Conservation (phyloP, 2,888 invertebrate genomes). For the Galerucella nymphaeae region DNA sequence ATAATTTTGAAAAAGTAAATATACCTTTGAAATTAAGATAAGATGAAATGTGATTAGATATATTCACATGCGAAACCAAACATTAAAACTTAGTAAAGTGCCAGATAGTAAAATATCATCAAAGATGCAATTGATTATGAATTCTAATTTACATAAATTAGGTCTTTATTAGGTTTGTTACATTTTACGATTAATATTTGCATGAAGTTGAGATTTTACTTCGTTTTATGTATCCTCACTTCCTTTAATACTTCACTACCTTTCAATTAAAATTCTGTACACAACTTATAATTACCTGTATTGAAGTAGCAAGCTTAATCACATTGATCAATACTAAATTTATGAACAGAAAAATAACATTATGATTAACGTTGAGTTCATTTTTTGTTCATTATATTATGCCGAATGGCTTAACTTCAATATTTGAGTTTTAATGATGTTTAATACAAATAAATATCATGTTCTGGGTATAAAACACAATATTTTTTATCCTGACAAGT, state of each 20-base stretch:
- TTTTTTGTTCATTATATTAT: neutral
- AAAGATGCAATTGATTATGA: conserved; percentile 4
- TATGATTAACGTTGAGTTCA: neutral
- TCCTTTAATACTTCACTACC: conserved; percentile 7
- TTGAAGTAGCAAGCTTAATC: neutral
- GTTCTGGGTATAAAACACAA: too few relatives aligned
- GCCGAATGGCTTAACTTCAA: neutral
- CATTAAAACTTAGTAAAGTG: conserved; percentile 7
- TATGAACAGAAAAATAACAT: neutral
- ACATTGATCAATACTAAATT: neutral
- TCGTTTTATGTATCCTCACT: conserved; percentile 6
- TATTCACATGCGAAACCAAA: neutral
- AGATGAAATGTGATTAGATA: neutral
- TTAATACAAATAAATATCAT: too few relatives aligned
- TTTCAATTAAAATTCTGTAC: conserved; percentile 5
- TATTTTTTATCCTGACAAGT: too few relatives aligned
- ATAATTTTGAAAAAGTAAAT: neutral
- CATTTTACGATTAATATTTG: conserved; percentile 7
- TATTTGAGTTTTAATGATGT: too few relatives aligned
- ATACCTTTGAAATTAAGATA: too few relatives aligned
- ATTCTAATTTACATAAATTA: conserved; percentile 10
- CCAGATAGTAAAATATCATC: neutral
- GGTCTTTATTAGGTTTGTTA: conserved; percentile 7
- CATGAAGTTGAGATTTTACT: conserved; percentile 8
- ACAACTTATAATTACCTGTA: conserved; percentile 10